phyloP scores from a whole-genome alignment of 2,797 vertebrate genomes.

The Gallirallus australis region DNA sequence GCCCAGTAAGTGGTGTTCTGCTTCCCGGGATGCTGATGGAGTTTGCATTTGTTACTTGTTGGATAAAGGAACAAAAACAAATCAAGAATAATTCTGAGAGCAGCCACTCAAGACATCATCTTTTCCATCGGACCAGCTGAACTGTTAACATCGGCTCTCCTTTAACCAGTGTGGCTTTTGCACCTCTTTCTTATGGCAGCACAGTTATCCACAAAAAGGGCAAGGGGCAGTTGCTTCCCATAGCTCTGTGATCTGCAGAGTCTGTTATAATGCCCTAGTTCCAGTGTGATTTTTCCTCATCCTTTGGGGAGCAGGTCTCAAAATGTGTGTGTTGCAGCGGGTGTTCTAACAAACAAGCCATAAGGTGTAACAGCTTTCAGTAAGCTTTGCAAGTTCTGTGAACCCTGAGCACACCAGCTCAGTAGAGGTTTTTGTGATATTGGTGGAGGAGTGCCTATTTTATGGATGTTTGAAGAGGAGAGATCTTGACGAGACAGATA shows the following conservation, averaged over 20 bases:
- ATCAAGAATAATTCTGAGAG: background rate
- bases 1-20: background rate
- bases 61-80: background rate
- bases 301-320: background rate
- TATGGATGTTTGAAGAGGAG: rapidly evolving
- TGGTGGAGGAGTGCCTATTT: background rate
- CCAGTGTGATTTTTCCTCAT: background rate
- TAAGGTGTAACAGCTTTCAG: background rate
- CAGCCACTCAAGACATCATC: background rate
- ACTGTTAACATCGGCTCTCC: background rate
- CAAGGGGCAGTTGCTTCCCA: background rate
- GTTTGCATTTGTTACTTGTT: background rate
- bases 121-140: background rate
- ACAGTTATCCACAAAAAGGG: background rate
- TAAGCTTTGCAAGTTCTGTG: background rate
- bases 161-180: background rate
- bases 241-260: background rate
- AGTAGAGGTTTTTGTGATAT: background rate
- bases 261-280: background rate
- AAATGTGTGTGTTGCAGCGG: background rate
- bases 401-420: background rate
- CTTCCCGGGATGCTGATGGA: background rate
- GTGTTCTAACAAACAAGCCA: background rate
- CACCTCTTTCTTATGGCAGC: background rate
- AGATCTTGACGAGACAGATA: background rate